Percentiles rank a stretch among this genome's conserved stretches.
Evolutionary conservation across 2,113 vertebrate species (phyloP).

Genomic region (Sinocyclocheilus anophthalmus): DNA sequence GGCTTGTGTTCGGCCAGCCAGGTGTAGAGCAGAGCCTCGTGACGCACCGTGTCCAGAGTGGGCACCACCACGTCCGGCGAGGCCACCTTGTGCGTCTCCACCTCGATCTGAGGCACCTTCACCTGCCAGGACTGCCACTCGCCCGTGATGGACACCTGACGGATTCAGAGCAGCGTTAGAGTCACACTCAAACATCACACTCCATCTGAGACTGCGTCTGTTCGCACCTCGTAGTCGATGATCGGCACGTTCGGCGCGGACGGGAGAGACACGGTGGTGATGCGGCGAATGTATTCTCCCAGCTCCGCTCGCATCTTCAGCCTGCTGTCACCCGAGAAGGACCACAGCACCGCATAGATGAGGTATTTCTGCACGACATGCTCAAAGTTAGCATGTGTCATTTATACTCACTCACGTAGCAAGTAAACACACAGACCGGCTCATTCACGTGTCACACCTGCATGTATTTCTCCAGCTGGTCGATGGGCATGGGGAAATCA

Average conservation of each 20-base stretch:
- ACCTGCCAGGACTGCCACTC: constrained; percentile 98
- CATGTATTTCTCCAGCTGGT: constrained; percentile 95
- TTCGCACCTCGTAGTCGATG: constrained; percentile 93
- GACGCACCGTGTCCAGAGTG: constrained; percentile 94
- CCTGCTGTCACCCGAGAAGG: constrained; percentile 93
- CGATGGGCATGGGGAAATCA: constrained; percentile 95
- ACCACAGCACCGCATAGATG: constrained; percentile 97
- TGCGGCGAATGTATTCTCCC: constrained; percentile 95
- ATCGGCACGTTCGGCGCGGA: constrained; percentile 94
- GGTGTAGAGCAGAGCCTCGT: constrained; percentile 95
- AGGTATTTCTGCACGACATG: constrained; percentile 81
- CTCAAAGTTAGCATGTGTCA: too few species aligned
- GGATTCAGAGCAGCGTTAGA: neutral
- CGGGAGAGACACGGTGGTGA: constrained; percentile 92
- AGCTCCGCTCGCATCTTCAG: constrained; percentile 97
- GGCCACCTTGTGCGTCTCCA: constrained; percentile 98
- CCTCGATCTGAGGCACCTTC: constrained; percentile 98
- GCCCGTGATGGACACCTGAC: constrained; percentile 92
- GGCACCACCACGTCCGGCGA: constrained; percentile 97
- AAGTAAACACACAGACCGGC: too few species aligned
- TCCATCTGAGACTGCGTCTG: neutral
- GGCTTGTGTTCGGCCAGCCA: constrained; percentile 99
- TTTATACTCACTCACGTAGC: too few species aligned
- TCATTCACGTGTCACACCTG: constrained; percentile 76
- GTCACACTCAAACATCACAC: neutral